A percentile compares a stretch with the other conserved stretches of the same genome.
Evolutionary conservation across 2,113 vertebrate species (phyloP).

Genomic region (Girardinichthys multiradiatus): DNA sequence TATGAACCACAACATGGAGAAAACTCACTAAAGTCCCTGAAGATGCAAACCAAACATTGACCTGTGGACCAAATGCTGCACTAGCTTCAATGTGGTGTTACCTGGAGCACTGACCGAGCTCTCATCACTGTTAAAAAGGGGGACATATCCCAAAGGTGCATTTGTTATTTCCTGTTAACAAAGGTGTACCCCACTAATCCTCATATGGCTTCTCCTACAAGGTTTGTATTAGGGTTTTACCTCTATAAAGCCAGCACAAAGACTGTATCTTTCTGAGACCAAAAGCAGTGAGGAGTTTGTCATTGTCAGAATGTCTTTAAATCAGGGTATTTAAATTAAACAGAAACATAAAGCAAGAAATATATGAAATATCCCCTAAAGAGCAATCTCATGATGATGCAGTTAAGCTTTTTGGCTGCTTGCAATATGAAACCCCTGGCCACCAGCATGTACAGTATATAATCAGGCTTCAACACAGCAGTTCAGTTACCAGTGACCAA

Average conservation of each 20-base stretch:
- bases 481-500: not conserved
- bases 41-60: slow-evolving; percentile 32
- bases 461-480: slow-evolving; percentile 19
- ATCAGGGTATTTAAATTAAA: slow-evolving; percentile 67
- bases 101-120: slow-evolving; percentile 46
- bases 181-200: slow-evolving; percentile 36
- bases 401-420: slow-evolving; percentile 39
- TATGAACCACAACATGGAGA: slow-evolving; percentile 35
- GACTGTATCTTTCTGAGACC: slow-evolving; percentile 41
- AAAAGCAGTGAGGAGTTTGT: slow-evolving; percentile 35
- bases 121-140: slow-evolving; percentile 47
- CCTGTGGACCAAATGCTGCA: slow-evolving; percentile 52
- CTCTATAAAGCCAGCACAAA: slow-evolving; percentile 71
- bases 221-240: slow-evolving; percentile 46
- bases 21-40: slow-evolving; percentile 25
- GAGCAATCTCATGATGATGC: slow-evolving; percentile 26
- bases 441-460: slow-evolving; percentile 57
- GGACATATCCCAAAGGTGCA: slow-evolving; percentile 57
- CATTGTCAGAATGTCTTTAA: slow-evolving; percentile 36
- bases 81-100: slow-evolving; percentile 42
- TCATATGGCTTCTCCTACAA: slow-evolving; percentile 15
- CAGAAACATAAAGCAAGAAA: slow-evolving; percentile 28
- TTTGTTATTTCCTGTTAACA: slow-evolving; percentile 33
- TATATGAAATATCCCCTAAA: slow-evolving; percentile 4
- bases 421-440: slow-evolving; percentile 22